Base-by-base conservation (phyloP, 2,113 vertebrate species). In the Uria lomvia region DNA sequence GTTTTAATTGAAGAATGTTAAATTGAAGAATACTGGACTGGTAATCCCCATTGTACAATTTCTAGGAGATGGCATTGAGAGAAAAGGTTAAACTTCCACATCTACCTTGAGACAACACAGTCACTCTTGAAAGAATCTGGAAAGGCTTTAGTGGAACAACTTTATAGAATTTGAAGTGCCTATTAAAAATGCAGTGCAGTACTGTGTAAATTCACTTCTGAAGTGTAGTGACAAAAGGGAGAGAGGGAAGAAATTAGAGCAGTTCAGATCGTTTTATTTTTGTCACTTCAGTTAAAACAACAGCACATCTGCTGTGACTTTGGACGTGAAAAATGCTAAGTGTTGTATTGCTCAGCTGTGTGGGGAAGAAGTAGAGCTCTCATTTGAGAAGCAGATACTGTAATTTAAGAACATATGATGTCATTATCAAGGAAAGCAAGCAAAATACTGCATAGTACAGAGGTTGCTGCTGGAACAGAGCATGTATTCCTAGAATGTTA, bases 261-360 rank as follows among this genome's bases (percentile, higher is more conserved):
- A 86, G 32, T 93, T 94, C 86, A 94, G 59, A 43, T 68, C 0
- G 0, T 66, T 76, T 88, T 59, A 67, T 90, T 94, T 96, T 91
- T 68, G 40, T 84, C 72, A 90, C 42, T 84, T 81, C 60, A 75
- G 62, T 89, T 91, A 81, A 89, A 96, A 96, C 10, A 86, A 47
- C 30, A 75, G 24, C 50, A 88, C 36, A 81, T 87, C 70, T 91
- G 56, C 43, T 88, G 24, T 77, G 55, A 92, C 60, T 93, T 91
- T 75, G 40, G 52, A 88, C 52, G 53, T 78, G 40, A 92, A 78
- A 66, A 67, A 86, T 43, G 11, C 16, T 67, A 43, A 84, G n/a
- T 77, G 36, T 15, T 65, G 5, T 63, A 29, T 36, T 84, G 23
- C 19, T 96, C 38, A 84, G 24, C 34, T 68, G 52, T 43, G 34